Evolutionary conservation across 2,888 invertebrate genomes (phyloP).

Genomic region (Branchipolynoe longqiensis): DNA sequence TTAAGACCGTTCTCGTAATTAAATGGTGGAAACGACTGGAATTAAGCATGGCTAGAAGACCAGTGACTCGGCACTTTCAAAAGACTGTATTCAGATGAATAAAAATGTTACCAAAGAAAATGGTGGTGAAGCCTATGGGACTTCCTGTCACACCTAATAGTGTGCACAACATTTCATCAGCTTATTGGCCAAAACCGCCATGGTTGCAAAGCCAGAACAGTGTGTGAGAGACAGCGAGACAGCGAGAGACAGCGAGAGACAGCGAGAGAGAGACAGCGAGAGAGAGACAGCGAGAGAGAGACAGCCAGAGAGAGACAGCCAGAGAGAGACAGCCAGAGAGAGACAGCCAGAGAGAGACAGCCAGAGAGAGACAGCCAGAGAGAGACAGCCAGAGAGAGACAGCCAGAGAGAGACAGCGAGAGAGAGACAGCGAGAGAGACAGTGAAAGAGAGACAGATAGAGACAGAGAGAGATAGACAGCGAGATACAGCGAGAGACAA

Average conservation of each 20-base stretch:
- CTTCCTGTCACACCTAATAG: too few species aligned
- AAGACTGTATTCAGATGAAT: too few species aligned
- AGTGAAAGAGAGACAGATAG: neutral
- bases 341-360: neutral
- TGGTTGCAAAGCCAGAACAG: too few species aligned
- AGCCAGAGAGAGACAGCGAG: neutral
- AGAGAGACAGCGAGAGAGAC: neutral
- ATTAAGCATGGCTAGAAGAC: too few species aligned
- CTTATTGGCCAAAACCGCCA: too few species aligned
- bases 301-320: neutral
- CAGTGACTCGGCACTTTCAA: too few species aligned
- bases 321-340: neutral
- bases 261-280: neutral
- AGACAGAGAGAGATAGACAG: neutral
- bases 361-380: neutral
- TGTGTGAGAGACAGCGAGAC: too few species aligned
- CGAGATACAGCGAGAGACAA: neutral
- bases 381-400: neutral
- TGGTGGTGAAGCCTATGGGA: too few species aligned
- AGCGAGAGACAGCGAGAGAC: neutral
- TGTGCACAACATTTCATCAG: too few species aligned
- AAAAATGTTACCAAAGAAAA: too few species aligned
- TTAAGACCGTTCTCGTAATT: too few species aligned
- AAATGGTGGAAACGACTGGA: too few species aligned
- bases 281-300: neutral